Conservation (phyloP, 2,888 invertebrate genomes). For the Liodrosophila aerea region DNA sequence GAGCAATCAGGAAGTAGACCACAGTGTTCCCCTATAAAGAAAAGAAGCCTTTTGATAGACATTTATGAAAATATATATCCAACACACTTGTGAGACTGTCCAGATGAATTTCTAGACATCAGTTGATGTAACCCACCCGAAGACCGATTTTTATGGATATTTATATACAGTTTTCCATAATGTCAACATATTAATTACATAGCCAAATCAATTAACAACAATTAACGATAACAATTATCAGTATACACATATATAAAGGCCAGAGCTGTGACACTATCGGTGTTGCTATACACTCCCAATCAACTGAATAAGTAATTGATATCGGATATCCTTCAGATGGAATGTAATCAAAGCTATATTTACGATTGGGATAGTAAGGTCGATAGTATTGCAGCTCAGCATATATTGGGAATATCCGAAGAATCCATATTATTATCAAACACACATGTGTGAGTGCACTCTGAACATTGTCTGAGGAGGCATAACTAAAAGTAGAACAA, state of each 20-base stretch:
- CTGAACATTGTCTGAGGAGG: not conserved
- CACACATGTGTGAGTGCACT: constrained; percentile 12
- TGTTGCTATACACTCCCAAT: no score
- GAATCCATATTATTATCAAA: constrained; percentile 19
- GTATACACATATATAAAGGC: not conserved
- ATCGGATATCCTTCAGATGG: no score
- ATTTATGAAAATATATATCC: constrained; percentile 17
- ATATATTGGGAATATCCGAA: constrained; percentile 1
- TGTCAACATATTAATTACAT: constrained; percentile 23
- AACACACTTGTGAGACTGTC: constrained; percentile 44
- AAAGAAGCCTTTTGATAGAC: constrained; percentile 46
- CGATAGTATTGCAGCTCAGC: not conserved
- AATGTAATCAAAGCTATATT: no score
- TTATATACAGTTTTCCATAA: constrained; percentile 32
- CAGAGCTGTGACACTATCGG: not conserved
- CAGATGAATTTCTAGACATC: constrained; percentile 26
- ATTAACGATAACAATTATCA: constrained; percentile 17
- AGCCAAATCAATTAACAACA: constrained; percentile 23
- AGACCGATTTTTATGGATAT: no score
- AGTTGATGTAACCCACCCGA: constrained; percentile 31
- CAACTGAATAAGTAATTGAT: no score
- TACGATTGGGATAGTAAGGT: no score
- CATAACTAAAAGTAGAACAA: constrained; percentile 13
- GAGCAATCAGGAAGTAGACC: constrained; percentile 48
- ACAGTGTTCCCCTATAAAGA: constrained; percentile 59